Base-by-base conservation (phyloP, 2,888 invertebrate species). In the Isoperla grammatica region DNA sequence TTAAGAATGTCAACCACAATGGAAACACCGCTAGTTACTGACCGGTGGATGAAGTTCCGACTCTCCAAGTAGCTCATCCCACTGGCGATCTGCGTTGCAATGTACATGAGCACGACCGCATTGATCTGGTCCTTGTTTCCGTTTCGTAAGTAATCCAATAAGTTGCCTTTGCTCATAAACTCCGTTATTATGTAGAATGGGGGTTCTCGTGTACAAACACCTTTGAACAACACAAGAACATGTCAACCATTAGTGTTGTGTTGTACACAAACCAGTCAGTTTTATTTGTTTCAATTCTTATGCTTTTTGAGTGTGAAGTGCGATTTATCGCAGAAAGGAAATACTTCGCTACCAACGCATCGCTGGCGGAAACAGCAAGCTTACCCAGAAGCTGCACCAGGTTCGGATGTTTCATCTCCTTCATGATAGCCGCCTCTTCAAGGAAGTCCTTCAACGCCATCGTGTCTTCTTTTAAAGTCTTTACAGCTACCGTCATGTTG, bases 111-210 rank as follows among this genome's bases (percentile, higher is more conserved):
- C 22, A 95, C 94, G 2, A 97, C 93, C 11, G 97, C 96, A 68
- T 94, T 93, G 55, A 98, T 87, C 71, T 90, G 88, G 67, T 88
- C 87, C 68, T 88, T 86, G 71, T 87, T 90, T 61, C 88, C 89
- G 66, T 88, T 88, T 57, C 98, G 84, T 67, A 99, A 78, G 75
- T 95, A 99, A 77, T 99, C 98, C 61, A 99, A 79, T 66, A 99
- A 81, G 78, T 99, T 99, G 58, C 99, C 99, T 69, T 95, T 91
- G 70, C 92, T 90, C 99, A 99, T 99, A 76, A 97, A 99, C 79
- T 98, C 98, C 13, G 98, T 98, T 71, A 99, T 95, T 69, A 99
- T 99, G 78, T 98, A 99, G 78, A 98, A 99, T 3, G 99, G 99
- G 11, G 98, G 96, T 76, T 99, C 98, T 60, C 97, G 81, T 1